Conservation (phyloP, 2,797 vertebrate genomes). For the Babyrousa celebensis region DNA sequence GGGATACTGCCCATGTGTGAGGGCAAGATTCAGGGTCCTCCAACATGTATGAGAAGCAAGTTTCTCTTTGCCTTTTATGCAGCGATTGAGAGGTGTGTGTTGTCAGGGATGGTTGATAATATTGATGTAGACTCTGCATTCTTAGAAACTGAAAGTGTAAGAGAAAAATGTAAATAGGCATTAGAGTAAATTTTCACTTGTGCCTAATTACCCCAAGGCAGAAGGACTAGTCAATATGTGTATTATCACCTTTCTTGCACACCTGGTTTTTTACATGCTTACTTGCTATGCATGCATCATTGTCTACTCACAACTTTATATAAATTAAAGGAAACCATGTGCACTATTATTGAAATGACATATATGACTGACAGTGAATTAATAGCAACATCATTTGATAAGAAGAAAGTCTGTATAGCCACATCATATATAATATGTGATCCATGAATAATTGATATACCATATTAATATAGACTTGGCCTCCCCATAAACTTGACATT, state of each 20-base stretch:
- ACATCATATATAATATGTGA: background rate
- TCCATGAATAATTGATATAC: slow-evolving; percentile 43
- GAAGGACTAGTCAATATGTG: background rate
- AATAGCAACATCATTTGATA: background rate
- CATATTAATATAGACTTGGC: slow-evolving; percentile 33
- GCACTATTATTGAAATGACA: background rate
- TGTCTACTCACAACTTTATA: background rate
- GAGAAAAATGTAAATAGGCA: background rate
- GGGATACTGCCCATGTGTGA: too few species aligned
- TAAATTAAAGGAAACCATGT: background rate
- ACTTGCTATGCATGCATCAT: accelerated
- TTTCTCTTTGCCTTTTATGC: background rate
- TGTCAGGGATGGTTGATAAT: background rate
- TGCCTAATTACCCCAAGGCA: too few species aligned
- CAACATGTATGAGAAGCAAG: accelerated
- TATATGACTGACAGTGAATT: background rate
- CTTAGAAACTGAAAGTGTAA: background rate
- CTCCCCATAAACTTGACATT: slow-evolving; percentile 56
- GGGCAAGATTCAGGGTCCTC: background rate
- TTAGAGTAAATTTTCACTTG: background rate
- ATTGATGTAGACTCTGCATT: background rate
- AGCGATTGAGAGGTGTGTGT: background rate
- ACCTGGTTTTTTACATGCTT: too few species aligned
- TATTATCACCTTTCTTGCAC: background rate
- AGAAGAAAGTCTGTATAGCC: slow-evolving; percentile 9